Conservation (phyloP, 30 jellyfish, hydroid and myxozoan species). For the Hydractinia symbiolongicarpus region DNA sequence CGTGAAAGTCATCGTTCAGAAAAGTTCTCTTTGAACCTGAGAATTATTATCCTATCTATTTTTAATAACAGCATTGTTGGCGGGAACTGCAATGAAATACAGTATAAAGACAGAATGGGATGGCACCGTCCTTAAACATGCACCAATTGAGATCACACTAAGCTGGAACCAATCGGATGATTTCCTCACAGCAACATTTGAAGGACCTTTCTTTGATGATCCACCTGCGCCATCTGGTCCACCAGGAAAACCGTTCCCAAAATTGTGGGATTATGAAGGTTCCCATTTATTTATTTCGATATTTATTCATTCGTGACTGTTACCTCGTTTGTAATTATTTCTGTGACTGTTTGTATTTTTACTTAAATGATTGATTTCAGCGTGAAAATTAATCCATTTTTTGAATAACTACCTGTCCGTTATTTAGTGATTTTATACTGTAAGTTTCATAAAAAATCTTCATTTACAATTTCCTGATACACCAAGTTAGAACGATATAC, state of each 20-base stretch:
- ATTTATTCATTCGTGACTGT: neutral
- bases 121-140: conserved; percentile 51
- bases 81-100: conserved; percentile 23
- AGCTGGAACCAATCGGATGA: neutral
- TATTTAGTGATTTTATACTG: too few relatives aligned
- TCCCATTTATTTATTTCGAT: neutral
- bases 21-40: too few relatives aligned
- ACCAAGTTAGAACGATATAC: too few relatives aligned
- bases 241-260: conserved; percentile 78
- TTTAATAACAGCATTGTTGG: too few relatives aligned
- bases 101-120: conserved; percentile 65
- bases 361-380: neutral
- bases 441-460: too few relatives aligned
- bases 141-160: conserved; percentile 45
- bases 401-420: too few relatives aligned
- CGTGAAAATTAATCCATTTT: too few relatives aligned
- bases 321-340: neutral
- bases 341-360: neutral
- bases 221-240: conserved; percentile 80
- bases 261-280: conserved; percentile 94
- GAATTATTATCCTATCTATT: too few relatives aligned
- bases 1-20: too few relatives aligned
- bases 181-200: conserved; percentile 29
- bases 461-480: too few relatives aligned
- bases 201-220: conserved; percentile 80